phyloP scores from a whole-genome alignment of 2,888 invertebrate species.

The Pollenia angustigena region DNA sequence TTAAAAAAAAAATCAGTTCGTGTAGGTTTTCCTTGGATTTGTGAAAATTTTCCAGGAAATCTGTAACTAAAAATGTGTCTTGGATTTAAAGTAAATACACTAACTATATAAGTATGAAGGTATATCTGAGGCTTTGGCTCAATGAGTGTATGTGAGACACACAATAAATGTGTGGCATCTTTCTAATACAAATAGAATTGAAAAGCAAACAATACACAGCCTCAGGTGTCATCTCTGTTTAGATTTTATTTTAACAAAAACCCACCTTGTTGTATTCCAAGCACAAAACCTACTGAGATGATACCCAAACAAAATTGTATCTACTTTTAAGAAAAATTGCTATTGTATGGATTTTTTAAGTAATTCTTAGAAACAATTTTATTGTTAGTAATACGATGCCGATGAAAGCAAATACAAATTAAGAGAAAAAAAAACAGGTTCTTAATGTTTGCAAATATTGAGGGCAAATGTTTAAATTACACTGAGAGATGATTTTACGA shows the following conservation, averaged over 20 bases:
- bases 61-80: conserved; percentile 22
- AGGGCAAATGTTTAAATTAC: background rate
- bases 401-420: background rate
- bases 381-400: background rate
- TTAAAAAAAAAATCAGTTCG: conserved; percentile 5
- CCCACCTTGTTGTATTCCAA: conserved; percentile 26
- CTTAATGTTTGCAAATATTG: conserved; percentile 44
- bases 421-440: conserved; percentile 15
- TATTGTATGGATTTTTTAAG: conserved; percentile 9
- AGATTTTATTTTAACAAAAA: conserved; percentile 30
- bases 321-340: background rate
- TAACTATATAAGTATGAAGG: background rate
- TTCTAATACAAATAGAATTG: conserved; percentile 38
- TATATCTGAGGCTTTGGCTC: background rate
- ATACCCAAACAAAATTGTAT: background rate
- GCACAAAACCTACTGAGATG: background rate
- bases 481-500: background rate
- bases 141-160: background rate
- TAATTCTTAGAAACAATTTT: conserved; percentile 42
- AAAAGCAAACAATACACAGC: conserved; percentile 21
- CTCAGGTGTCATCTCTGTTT: conserved; percentile 61
- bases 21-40: conserved; percentile 35
- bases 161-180: background rate
- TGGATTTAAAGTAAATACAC: conserved; percentile 21
- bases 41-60: conserved; percentile 46